Evolutionary conservation across 1,140 invertebrate species (phyloP), one percentile per base, ranked within the genome.

Genomic region (Cherax destructor): DNA sequence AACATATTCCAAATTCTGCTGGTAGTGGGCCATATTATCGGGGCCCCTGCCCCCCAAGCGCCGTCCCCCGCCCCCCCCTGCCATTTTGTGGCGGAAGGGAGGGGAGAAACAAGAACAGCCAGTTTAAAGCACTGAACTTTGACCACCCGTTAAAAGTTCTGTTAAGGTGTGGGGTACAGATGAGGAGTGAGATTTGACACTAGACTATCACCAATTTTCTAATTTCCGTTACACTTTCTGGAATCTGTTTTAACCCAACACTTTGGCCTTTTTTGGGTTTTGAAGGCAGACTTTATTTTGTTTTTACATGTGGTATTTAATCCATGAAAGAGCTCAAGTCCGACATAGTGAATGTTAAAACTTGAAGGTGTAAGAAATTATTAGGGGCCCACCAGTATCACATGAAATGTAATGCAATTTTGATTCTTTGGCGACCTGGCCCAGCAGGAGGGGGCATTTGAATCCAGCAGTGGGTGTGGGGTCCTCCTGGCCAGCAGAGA

Each of bases 1-100:
- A 93, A 97, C 96, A 93, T 97, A 97, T 94, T 98, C 97, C 93
- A 96, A 83, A 86, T 86, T 86, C 86, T 91, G 92, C 89, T 92
- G 92, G 50, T 88, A 92, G 83, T 92, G 89, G 79, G 92, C 92
- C 92, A 92, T 92, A 92, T 92, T 92, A 92, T 92, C 90, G 87
- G 90, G 90, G 84, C n/a, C n/a, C 76, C 90, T 74, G 90, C 83
- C 77, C 90, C 90, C 69, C 90, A 65, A 91, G 69, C 69, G 90
- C 90, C 74, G 90, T 87, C 90, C 90, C 74, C 90, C 90, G 77
- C 90, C 90, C 90, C 87, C 90, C 85, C 90, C 90, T 91, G 90
- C 90, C 90, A 91, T n/a, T n/a, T 84, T 41, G 84, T 91, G 90
- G 85, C 90, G 89, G 89, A 91, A 91, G n/a, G 86, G 89, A 86